Conservation (phyloP, 2,888 invertebrate genomes). For the Ophion ventricosus region DNA sequence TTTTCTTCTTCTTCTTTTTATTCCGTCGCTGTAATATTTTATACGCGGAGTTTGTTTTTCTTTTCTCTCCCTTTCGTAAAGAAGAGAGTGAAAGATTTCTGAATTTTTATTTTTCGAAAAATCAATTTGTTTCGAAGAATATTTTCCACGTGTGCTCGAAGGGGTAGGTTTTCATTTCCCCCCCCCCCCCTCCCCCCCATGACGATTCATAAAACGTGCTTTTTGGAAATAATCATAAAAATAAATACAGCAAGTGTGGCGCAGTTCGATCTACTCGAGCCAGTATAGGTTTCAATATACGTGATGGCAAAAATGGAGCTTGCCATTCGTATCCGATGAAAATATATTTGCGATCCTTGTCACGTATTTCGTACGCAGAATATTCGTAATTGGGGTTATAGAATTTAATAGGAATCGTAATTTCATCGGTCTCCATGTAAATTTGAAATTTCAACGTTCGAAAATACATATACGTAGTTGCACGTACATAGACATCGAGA, state of each 20-base stretch:
- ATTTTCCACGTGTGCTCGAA: too few relatives aligned
- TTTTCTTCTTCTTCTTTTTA: neutral
- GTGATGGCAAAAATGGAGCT: neutral
- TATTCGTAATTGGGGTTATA: slow-evolving; percentile 43
- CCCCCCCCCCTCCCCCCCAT: neutral
- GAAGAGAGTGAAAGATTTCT: neutral
- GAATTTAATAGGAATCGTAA: slow-evolving; percentile 53
- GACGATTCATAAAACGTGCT: neutral
- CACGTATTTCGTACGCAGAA: slow-evolving; percentile 50
- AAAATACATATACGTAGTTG: neutral
- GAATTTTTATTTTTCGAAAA: too few relatives aligned
- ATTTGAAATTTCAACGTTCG: slow-evolving; percentile 34
- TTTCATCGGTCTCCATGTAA: slow-evolving; percentile 20
- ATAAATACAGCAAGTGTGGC: neutral
- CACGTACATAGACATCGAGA: neutral
- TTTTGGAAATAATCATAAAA: neutral
- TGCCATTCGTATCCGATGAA: neutral
- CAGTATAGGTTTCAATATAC: slow-evolving; percentile 15
- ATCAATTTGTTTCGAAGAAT: too few relatives aligned
- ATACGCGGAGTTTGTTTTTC: slow-evolving; percentile 4
- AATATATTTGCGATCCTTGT: slow-evolving; percentile 26
- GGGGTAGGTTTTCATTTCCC: neutral
- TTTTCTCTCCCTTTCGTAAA: neutral
- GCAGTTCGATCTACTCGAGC: neutral
- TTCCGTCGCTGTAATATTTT: slow-evolving; percentile 14